Conservation (phyloP, 1,140 invertebrate genomes). For the Macrobrachium rosenbergii region DNA sequence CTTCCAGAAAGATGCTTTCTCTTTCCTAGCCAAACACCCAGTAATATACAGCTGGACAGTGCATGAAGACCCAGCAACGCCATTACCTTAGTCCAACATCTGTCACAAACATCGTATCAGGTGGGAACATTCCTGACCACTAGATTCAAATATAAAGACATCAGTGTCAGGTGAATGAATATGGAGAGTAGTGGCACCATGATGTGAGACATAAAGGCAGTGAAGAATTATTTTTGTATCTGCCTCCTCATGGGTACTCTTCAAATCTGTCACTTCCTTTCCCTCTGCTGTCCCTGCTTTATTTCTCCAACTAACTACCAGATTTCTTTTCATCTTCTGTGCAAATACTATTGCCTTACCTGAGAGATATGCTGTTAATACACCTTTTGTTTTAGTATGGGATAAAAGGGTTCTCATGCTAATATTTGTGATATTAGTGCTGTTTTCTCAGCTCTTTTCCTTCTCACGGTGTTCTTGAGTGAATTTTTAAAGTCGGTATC, state of each 20-base stretch:
- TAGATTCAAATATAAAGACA: background rate
- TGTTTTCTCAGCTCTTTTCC: background rate
- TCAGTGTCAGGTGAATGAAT: constrained; percentile 14
- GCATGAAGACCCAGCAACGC: background rate
- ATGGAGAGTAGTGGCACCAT: constrained; percentile 9
- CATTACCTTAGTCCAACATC: constrained; percentile 25
- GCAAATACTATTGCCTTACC: constrained; percentile 7
- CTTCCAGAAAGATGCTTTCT: background rate
- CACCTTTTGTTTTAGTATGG: constrained; percentile 14
- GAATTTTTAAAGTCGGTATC: constrained; percentile 23
- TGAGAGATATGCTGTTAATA: constrained; percentile 24
- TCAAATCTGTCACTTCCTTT: too few species aligned
- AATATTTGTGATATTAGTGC: constrained; percentile 10
- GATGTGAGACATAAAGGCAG: constrained; percentile 15
- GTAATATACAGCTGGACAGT: constrained; percentile 8
- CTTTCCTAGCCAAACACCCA: constrained; percentile 23
- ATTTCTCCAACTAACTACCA: constrained; percentile 25
- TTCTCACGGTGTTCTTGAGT: background rate
- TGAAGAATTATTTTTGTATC: constrained; percentile 12
- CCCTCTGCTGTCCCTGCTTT: constrained; percentile 4
- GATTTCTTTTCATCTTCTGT: constrained; percentile 11
- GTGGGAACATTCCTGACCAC: constrained; percentile 6
- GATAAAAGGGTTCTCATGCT: constrained; percentile 13
- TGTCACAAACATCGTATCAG: constrained; percentile 27
- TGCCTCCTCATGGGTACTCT: too few species aligned